phyloP scores from a whole-genome alignment of 2,113 vertebrate species.

The Centrocercus urophasianus region DNA sequence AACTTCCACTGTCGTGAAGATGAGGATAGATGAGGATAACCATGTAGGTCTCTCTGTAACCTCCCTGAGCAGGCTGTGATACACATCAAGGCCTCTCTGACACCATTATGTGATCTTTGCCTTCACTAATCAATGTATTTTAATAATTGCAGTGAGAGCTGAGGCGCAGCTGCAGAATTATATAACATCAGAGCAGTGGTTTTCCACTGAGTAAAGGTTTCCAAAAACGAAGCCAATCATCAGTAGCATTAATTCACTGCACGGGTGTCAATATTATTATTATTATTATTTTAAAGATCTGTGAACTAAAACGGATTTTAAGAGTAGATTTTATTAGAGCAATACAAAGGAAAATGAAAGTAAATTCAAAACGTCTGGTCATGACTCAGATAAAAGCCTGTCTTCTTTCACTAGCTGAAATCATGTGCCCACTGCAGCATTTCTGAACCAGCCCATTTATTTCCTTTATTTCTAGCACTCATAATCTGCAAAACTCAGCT shows the following conservation, averaged over 20 bases:
- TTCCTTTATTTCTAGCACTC: neutral
- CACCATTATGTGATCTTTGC: neutral
- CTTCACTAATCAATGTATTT: neutral
- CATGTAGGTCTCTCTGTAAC: rapidly evolving
- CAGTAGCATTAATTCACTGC: neutral
- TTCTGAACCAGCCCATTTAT: neutral
- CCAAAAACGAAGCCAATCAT: neutral
- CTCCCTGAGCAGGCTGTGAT: neutral
- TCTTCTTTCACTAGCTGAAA: neutral
- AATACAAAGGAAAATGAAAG: neutral
- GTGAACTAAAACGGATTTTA: neutral
- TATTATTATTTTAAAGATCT: neutral
- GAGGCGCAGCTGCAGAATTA: neutral
- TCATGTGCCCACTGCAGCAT: neutral
- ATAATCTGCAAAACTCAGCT: neutral
- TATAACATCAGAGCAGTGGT: neutral
- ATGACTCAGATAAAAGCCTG: neutral
- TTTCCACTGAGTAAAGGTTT: neutral
- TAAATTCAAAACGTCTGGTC: neutral
- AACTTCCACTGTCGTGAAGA: neutral
- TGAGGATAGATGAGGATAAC: neutral
- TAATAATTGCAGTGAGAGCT: neutral
- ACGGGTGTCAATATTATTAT: neutral
- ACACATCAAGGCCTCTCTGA: neutral
- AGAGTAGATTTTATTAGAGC: neutral